Percentiles rank a stretch among this genome's conserved stretches.
Evolutionary conservation across 2,113 vertebrate species (phyloP).

Genomic region (Spea bombifrons): DNA sequence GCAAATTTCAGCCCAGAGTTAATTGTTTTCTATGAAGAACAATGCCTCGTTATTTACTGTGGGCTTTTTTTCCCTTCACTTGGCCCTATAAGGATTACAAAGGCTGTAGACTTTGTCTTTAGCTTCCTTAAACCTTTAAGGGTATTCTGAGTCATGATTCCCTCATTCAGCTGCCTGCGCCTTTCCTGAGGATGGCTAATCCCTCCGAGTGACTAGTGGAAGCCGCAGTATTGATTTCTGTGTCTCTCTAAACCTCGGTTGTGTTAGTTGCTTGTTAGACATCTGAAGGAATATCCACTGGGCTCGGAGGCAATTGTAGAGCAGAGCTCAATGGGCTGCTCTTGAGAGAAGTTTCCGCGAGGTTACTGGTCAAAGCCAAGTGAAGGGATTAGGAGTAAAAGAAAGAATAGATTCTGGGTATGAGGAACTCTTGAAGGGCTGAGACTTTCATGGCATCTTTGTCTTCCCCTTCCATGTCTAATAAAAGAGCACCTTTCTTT

Average conservation of each 20-base stretch:
- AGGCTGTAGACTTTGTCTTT: slow-evolving; percentile 59
- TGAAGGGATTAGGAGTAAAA: slow-evolving; percentile 45
- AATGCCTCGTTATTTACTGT: neutral
- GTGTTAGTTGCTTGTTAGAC: slow-evolving; percentile 75
- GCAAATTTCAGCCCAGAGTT: too few relatives aligned
- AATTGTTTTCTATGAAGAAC: too few relatives aligned
- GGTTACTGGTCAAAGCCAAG: slow-evolving; percentile 41
- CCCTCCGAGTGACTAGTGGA: slow-evolving; percentile 72
- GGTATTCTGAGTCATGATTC: slow-evolving; percentile 78
- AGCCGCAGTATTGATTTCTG: slow-evolving; percentile 77
- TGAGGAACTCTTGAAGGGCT: slow-evolving; percentile 42
- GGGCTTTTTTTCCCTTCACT: slow-evolving; percentile 35
- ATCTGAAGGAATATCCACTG: slow-evolving; percentile 71
- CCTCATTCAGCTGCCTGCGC: slow-evolving; percentile 62
- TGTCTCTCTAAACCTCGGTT: slow-evolving; percentile 74
- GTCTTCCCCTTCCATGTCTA: slow-evolving; percentile 5
- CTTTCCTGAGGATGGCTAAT: slow-evolving; percentile 74
- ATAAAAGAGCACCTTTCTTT: slow-evolving; percentile 38
- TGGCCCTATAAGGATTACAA: slow-evolving; percentile 61
- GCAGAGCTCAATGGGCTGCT: slow-evolving; percentile 52
- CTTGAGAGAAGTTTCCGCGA: slow-evolving; percentile 55
- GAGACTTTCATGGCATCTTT: neutral
- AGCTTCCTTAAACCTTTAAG: slow-evolving; percentile 70
- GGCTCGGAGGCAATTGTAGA: slow-evolving; percentile 64
- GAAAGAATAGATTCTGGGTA: slow-evolving; percentile 21